Conservation (phyloP, 37 sponge, comb jelly and placozoan species). For the Beroe forskalii region DNA sequence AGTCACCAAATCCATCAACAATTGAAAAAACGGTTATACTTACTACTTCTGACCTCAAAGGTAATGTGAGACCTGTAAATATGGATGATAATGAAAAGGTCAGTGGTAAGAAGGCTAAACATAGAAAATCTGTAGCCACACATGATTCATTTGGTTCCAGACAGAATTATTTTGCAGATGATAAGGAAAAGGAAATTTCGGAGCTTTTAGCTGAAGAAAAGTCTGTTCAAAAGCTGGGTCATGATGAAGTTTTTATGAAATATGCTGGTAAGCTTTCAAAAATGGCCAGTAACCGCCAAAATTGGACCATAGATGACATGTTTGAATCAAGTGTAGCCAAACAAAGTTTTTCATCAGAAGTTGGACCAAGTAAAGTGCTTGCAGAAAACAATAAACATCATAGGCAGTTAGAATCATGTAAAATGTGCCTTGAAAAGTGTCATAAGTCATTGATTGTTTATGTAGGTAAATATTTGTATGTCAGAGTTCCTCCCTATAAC, state of each 20-base stretch:
- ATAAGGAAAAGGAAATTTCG: conserved; percentile 70
- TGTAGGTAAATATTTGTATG: conserved; percentile 77
- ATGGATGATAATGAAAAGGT: neutral
- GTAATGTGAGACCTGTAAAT: conserved; percentile 70
- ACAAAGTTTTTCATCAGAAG: neutral
- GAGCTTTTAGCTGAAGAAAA: conserved; percentile 65
- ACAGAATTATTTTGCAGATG: conserved; percentile 76
- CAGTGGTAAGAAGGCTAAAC: neutral
- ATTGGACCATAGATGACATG: conserved; percentile 85
- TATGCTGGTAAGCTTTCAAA: conserved; percentile 56
- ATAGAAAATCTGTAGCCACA: neutral
- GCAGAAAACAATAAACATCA: conserved; percentile 66
- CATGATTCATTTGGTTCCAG: conserved; percentile 65
- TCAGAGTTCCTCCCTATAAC: conserved; percentile 73
- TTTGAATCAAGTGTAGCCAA: conserved; percentile 69
- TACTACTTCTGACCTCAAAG: conserved; percentile 73
- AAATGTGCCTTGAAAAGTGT: conserved; percentile 74
- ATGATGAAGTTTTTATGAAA: conserved; percentile 68
- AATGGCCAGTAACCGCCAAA: conserved; percentile 55
- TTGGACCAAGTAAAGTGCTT: conserved; percentile 65
- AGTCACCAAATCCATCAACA: neutral
- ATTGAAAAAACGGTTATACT: conserved; percentile 67
- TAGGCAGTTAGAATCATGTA: conserved; percentile 63
- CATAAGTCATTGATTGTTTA: conserved; percentile 76
- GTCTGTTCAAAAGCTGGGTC: conserved; percentile 63